These are phyloP conservation scores for Arctia plantaginis DNA, from an alignment of 2,888 invertebrate species.

Conservation along the genomic window DNA sequence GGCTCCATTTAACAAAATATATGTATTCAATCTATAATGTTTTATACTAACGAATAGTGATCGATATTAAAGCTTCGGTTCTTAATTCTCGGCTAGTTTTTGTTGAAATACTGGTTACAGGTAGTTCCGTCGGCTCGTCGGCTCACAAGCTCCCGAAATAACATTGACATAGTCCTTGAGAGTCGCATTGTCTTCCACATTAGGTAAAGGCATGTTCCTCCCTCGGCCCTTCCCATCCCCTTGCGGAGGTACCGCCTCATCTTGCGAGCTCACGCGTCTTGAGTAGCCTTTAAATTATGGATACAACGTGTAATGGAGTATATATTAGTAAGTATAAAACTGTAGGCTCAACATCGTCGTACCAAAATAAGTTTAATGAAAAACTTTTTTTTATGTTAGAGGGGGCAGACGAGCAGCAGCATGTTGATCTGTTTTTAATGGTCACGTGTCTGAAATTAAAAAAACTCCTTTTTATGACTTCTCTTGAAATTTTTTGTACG, in stretches of 20 bases:
- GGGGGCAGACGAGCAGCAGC: no score
- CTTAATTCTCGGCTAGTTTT: slow-evolving; percentile 44
- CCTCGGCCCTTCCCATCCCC: slow-evolving; percentile 42
- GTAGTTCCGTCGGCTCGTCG: slow-evolving; percentile 22
- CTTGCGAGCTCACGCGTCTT: slow-evolving; percentile 72
- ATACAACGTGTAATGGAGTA: slow-evolving; percentile 33
- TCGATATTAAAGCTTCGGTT: slow-evolving; percentile 30
- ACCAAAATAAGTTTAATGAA: slow-evolving; percentile 3
- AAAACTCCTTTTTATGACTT: no score
- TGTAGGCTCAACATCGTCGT: not conserved
- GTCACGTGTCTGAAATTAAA: not conserved
- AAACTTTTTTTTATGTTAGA: no score
- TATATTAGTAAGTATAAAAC: slow-evolving; percentile 23
- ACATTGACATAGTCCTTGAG: slow-evolving; percentile 72
- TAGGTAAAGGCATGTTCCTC: slow-evolving; percentile 78
- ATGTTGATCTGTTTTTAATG: not conserved
- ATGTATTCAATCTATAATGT: slow-evolving; percentile 23
- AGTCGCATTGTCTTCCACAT: slow-evolving; percentile 82
- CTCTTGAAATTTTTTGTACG: not conserved
- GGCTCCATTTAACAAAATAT: slow-evolving; percentile 12
- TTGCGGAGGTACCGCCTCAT: slow-evolving; percentile 58
- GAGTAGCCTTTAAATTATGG: slow-evolving; percentile 47
- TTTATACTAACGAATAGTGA: slow-evolving; percentile 35
- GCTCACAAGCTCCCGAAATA: slow-evolving; percentile 58
- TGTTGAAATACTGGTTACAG: slow-evolving; percentile 38